Conservation (phyloP, 2,113 vertebrate genomes). For the Tetrao urogallus region DNA sequence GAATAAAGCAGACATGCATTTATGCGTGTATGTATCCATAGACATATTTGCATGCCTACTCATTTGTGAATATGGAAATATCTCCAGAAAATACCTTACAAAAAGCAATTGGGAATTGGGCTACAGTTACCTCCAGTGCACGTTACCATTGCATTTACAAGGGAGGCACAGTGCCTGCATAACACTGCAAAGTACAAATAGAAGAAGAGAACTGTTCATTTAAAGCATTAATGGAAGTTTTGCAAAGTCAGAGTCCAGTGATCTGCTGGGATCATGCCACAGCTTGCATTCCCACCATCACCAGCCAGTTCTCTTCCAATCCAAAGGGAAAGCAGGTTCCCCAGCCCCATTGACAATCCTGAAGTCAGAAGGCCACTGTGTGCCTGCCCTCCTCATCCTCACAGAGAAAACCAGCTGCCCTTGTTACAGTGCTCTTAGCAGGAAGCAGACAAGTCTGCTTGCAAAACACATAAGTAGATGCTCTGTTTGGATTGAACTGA, state of each 20-base stretch:
- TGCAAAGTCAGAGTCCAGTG: too few species aligned
- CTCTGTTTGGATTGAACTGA: neutral
- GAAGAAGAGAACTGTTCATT: too few species aligned
- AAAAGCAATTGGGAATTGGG: neutral
- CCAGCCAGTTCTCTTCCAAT: too few species aligned
- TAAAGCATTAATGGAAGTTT: too few species aligned
- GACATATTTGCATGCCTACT: neutral
- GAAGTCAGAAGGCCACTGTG: accelerated
- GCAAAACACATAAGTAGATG: neutral
- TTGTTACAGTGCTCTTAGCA: neutral
- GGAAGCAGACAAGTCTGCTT: neutral
- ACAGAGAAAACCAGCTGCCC: neutral
- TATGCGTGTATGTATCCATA: neutral
- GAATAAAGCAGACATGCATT: neutral
- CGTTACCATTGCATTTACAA: too few species aligned
- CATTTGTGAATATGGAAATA: neutral
- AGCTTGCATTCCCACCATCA: too few species aligned
- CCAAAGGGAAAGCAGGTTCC: too few species aligned
- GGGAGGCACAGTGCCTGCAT: too few species aligned
- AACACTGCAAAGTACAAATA: too few species aligned
- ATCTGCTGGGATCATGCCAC: too few species aligned
- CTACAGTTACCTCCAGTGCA: neutral
- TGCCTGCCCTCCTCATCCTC: accelerated
- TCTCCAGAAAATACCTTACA: neutral
- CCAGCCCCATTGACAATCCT: neutral